phyloP scores from a whole-genome alignment of 2,113 vertebrate genomes.

The Nyctibius bracteatus region DNA sequence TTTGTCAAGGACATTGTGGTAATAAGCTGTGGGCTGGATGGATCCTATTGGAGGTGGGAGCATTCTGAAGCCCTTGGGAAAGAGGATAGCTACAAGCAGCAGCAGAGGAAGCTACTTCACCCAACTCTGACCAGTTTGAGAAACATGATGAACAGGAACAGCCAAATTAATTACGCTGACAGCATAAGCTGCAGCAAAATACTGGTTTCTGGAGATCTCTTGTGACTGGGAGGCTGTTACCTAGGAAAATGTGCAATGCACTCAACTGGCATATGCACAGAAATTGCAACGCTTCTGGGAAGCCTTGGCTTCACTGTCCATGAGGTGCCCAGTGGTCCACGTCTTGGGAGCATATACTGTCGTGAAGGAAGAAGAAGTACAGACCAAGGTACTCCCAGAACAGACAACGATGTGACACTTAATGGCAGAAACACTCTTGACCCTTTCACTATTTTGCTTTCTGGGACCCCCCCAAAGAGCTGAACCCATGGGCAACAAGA shows the following conservation, averaged over 20 bases:
- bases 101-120: too few relatives aligned
- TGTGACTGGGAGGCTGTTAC: not conserved
- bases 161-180: not conserved
- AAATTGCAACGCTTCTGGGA: not conserved
- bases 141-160: not conserved
- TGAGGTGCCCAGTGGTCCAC: rapidly evolving
- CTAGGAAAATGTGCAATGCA: not conserved
- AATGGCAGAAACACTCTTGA: not conserved
- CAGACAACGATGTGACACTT: not conserved
- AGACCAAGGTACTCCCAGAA: not conserved
- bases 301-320: not conserved
- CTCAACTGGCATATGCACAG: too few relatives aligned
- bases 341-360: not conserved
- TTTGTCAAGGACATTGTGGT: not conserved
- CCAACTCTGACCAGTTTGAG: not conserved
- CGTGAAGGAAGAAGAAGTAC: not conserved
- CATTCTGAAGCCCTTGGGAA: not conserved
- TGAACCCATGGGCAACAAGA: not conserved
- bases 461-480: not conserved
- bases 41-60: not conserved
- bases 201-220: not conserved
- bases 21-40: not conserved
- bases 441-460: not conserved
- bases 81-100: not conserved
- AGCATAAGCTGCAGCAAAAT: not conserved